phyloP scores from a whole-genome alignment of 1,140 invertebrate genomes.

The Trinorchestia longiramus region DNA sequence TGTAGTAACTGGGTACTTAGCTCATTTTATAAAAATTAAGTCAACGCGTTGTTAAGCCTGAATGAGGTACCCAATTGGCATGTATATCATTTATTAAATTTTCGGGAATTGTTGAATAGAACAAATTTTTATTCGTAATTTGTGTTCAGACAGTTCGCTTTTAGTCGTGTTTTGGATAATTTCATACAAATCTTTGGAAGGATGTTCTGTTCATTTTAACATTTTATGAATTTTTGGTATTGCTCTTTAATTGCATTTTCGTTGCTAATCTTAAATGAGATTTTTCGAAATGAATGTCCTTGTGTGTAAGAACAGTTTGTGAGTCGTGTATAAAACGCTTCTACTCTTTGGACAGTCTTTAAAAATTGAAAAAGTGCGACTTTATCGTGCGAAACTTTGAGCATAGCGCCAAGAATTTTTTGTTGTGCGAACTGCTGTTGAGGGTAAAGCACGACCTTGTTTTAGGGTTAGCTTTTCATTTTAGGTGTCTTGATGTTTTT shows the following conservation, averaged over 20 bases:
- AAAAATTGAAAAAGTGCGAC: neutral
- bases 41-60: neutral
- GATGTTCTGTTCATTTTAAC: neutral
- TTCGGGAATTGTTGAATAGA: neutral
- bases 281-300: neutral
- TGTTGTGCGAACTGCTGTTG: neutral
- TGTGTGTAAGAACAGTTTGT: neutral
- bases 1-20: neutral
- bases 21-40: neutral
- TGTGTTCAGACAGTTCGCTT: neutral
- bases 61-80: neutral
- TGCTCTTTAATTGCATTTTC: neutral
- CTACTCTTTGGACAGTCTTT: neutral
- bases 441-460: neutral
- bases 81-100: neutral
- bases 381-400: neutral
- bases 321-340: constrained; percentile 7
- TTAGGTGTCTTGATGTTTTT: neutral
- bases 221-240: neutral
- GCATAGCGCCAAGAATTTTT: neutral
- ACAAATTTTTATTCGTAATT: neutral
- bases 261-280: neutral
- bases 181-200: neutral
- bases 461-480: neutral
- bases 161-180: neutral